Conservation (phyloP, 2,113 vertebrate species). For the Macaca mulatta region DNA sequence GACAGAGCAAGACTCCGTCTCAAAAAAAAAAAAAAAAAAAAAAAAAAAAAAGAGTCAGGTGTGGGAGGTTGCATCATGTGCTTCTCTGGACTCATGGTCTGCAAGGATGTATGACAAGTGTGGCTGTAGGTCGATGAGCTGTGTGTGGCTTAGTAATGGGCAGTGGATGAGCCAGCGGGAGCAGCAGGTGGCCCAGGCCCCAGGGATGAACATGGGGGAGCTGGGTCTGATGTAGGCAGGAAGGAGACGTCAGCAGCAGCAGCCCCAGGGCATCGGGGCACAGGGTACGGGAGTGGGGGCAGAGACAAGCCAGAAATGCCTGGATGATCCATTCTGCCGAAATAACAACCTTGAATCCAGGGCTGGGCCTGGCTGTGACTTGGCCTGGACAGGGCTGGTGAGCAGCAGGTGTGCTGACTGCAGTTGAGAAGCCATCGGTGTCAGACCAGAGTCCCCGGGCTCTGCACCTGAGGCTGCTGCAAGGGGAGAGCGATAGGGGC, state of each 20-base stretch:
- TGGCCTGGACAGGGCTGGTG: background rate
- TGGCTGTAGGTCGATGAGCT: background rate
- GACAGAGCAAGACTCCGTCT: no score
- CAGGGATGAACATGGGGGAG: background rate
- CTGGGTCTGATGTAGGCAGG: background rate
- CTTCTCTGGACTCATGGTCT: background rate
- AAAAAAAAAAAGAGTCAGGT: background rate
- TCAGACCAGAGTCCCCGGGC: background rate
- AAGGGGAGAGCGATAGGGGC: background rate
- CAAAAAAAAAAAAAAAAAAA: no score
- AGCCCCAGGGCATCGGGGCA: no score
- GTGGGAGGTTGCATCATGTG: fast-evolving
- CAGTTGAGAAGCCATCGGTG: background rate
- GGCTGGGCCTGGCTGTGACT: background rate
- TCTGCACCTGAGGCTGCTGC: background rate
- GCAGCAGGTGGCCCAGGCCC: background rate
- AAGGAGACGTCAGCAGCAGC: background rate
- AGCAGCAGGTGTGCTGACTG: background rate
- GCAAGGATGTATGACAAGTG: background rate
- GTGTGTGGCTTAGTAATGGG: fast-evolving
- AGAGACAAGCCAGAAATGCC: no score
- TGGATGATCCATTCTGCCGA: background rate
- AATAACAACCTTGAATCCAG: background rate
- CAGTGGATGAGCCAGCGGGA: fast-evolving
- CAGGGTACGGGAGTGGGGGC: no score